phyloP scores from a whole-genome alignment of 2,888 invertebrate species.

The Parnassius orleans region DNA sequence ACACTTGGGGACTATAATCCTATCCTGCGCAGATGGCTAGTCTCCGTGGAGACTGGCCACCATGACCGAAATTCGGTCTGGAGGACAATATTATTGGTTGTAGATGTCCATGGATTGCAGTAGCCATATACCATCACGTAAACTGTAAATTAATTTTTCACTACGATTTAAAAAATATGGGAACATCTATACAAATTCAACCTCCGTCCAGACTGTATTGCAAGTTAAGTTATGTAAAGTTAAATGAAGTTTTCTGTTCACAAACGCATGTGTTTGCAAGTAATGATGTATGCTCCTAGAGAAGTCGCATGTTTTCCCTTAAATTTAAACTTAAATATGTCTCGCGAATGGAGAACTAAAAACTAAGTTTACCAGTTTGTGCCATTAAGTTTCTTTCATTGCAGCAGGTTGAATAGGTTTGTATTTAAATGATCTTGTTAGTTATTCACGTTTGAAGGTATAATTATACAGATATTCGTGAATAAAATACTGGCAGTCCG shows the following conservation, averaged over 20 bases:
- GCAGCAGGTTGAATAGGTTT: background rate
- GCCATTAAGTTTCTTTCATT: conserved; percentile 10
- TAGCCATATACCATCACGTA: too few relatives aligned
- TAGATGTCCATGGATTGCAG: too few relatives aligned
- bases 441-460: too few relatives aligned
- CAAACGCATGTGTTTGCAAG: conserved; percentile 50
- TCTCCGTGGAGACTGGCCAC: too few relatives aligned
- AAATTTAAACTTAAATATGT: conserved; percentile 50
- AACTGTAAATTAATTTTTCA: too few relatives aligned
- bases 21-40: too few relatives aligned
- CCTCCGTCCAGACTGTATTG: conserved; percentile 42
- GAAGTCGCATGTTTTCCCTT: conserved; percentile 51
- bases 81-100: too few relatives aligned
- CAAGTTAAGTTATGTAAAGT: conserved; percentile 49
- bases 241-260: conserved; percentile 55
- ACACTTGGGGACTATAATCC: too few relatives aligned
- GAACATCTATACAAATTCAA: conserved; percentile 37
- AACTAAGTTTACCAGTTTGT: conserved; percentile 6
- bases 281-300: conserved; percentile 67
- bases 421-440: background rate
- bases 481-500: too few relatives aligned
- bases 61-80: too few relatives aligned
- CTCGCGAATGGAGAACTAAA: conserved; percentile 32
- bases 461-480: too few relatives aligned
- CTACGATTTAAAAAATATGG: background rate